These are phyloP conservation scores for Nyctalus aviator DNA, from an alignment of 2,797 vertebrate species.

Conservation along the genomic window DNA sequence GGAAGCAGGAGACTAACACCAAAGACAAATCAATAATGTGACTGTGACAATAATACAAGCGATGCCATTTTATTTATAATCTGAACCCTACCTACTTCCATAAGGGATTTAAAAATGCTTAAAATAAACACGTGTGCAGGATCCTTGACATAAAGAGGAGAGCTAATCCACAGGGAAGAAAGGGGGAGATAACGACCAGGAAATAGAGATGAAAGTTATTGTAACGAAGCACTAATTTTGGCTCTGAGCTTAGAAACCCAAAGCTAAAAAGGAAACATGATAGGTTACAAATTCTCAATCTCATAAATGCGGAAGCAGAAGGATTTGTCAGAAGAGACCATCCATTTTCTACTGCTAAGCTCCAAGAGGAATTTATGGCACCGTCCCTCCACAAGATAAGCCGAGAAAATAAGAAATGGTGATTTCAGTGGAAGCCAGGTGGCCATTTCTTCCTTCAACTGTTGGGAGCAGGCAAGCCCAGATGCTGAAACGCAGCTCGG, in stretches of 20 bases:
- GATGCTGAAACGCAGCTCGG: neutral
- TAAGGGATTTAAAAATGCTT: conserved; percentile 74
- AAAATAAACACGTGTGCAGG: conserved; percentile 77
- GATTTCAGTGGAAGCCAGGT: neutral
- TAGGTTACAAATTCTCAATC: conserved; percentile 46
- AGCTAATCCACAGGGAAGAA: conserved; percentile 72
- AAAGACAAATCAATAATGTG: conserved; percentile 36
- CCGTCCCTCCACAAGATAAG: neutral
- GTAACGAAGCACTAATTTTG: conserved; percentile 75
- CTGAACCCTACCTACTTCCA: conserved; percentile 74
- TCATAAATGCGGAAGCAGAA: conserved; percentile 25
- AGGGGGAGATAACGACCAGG: conserved; percentile 71
- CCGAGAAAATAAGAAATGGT: neutral
- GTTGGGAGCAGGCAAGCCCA: neutral
- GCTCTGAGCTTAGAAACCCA: conserved; percentile 66
- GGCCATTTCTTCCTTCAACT: neutral
- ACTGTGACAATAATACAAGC: neutral
- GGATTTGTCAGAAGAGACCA: neutral
- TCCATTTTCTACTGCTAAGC: conserved; percentile 40
- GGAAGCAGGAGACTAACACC: conserved; percentile 40
- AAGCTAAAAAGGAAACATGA: conserved; percentile 59
- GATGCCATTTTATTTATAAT: conserved; percentile 67
- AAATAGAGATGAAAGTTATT: conserved; percentile 58
- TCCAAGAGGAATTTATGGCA: conserved; percentile 17
- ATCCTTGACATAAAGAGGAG: conserved; percentile 55